phyloP scores from a whole-genome alignment of 2,888 invertebrate genomes.

The Linhomoeus sp. region DNA sequence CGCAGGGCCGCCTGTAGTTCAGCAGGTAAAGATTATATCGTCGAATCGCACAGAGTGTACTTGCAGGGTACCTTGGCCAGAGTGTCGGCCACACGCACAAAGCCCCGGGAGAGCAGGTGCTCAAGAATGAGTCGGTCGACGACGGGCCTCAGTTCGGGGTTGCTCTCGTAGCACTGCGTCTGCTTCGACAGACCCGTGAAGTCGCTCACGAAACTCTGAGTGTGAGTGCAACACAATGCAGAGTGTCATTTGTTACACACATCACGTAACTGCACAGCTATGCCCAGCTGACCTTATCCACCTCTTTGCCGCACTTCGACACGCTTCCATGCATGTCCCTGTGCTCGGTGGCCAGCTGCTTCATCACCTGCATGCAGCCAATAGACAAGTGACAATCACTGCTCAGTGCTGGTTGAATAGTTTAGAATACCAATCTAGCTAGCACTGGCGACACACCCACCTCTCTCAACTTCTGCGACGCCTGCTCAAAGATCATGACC shows the following conservation, averaged over 20 bases:
- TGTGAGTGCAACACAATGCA: constrained; percentile 8
- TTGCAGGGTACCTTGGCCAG: too few species aligned
- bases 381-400: too few species aligned
- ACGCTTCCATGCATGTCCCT: constrained; percentile 52
- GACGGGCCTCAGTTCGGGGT: constrained; percentile 45
- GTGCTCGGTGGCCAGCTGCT: constrained; percentile 40
- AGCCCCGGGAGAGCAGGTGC: constrained; percentile 80
- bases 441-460: neutral
- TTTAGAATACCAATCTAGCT: too few species aligned
- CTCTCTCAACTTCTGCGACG: constrained; percentile 6
- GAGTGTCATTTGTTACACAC: too few species aligned
- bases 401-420: too few species aligned
- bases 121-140: constrained; percentile 78
- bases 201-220: constrained; percentile 65
- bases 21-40: too few species aligned
- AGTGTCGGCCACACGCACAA: constrained; percentile 73
- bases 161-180: constrained; percentile 46
- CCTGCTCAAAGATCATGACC: constrained; percentile 11
- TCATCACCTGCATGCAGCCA: neutral
- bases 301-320: constrained; percentile 85
- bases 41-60: too few species aligned
- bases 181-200: constrained; percentile 70
- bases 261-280: neutral
- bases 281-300: constrained; percentile 47
- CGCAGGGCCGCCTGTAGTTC: too few species aligned